Base-by-base conservation (phyloP, 64 coral and sea anemone genomes). In the Stichodactyla mertensii region DNA sequence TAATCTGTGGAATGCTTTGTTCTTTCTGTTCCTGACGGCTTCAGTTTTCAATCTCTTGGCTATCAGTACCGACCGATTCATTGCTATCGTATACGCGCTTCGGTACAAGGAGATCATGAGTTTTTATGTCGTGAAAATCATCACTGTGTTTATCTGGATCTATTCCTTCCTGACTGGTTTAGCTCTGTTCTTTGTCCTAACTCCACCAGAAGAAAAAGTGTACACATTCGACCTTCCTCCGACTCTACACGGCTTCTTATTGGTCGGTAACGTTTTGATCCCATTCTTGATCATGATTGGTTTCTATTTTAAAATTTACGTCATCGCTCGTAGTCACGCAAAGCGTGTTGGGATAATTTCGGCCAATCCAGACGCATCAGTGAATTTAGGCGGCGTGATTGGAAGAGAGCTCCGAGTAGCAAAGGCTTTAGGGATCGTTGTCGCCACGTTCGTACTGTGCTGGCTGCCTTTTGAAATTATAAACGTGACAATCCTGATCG, bases 401-500 rank as follows among this genome's bases (percentile, higher is more conserved):
- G 88, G 82, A 20, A 91, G 88, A 87, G 94, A 97, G 57, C 55
- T 97, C 2, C 87, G 86, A 12, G 51, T 93, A 16, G 91, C 94
- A 59, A 97, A 92, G 61, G 87, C 85, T 52, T 90, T 97, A 60
- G 94, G 94, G 69, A 93, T 97, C 71, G 91, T 97, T 6, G 82
- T 97, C 55, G 82, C 83, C 61, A 89, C 86, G 82, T 97, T 97
- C 87, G 91, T 97, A 3, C 51, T 97, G 31, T 97, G 88, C 85
- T 97, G 94, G 94, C 61, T 97, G 62, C 94, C 94, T 5, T 97
- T 97, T 82, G 91, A 93, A 69, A 86, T 93, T 23, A 88, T 97
- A 56, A 97, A 97, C 81, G 18, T 97, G 2, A 78, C 88, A 22
- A 90, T 90, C 27, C 52, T 96, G 16, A 16, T 90, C 1, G 85